Evolutionary conservation across 2,888 invertebrate species (phyloP).

Genomic region (Gonocerus acuteangulatus): DNA sequence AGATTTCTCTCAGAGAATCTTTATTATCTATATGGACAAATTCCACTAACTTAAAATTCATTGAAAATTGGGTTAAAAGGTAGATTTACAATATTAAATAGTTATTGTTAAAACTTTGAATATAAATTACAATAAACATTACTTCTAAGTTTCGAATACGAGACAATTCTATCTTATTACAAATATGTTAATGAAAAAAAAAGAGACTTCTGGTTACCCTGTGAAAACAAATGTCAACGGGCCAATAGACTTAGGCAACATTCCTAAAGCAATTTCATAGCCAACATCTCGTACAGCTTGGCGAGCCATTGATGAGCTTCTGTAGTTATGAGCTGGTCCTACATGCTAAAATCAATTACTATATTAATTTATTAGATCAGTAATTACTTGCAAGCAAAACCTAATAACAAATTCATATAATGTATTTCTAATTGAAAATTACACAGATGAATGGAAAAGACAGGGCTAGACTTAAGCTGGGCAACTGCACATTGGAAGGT

Average conservation of each 20-base stretch:
- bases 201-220: too few species aligned
- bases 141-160: too few species aligned
- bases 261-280: slow-evolving; percentile 87
- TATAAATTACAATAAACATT: too few species aligned
- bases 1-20: too few species aligned
- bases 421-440: not conserved
- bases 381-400: not conserved
- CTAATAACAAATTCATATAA: not conserved
- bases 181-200: too few species aligned
- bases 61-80: too few species aligned
- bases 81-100: too few species aligned
- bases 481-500: too few species aligned
- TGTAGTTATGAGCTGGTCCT: slow-evolving; percentile 96
- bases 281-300: slow-evolving; percentile 98
- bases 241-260: slow-evolving; percentile 97
- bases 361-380: not conserved
- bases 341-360: slow-evolving; percentile 59
- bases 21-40: too few species aligned
- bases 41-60: too few species aligned
- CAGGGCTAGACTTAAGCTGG: not conserved
- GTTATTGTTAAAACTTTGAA: too few species aligned
- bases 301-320: slow-evolving; percentile 93
- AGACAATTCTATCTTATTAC: too few species aligned
- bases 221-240: slow-evolving; percentile 97
- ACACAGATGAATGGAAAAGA: not conserved